A percentile compares a stretch with the other conserved stretches of the same genome.
phyloP scores from a whole-genome alignment of 2,797 vertebrate genomes.

The Denticeps clupeoides region DNA sequence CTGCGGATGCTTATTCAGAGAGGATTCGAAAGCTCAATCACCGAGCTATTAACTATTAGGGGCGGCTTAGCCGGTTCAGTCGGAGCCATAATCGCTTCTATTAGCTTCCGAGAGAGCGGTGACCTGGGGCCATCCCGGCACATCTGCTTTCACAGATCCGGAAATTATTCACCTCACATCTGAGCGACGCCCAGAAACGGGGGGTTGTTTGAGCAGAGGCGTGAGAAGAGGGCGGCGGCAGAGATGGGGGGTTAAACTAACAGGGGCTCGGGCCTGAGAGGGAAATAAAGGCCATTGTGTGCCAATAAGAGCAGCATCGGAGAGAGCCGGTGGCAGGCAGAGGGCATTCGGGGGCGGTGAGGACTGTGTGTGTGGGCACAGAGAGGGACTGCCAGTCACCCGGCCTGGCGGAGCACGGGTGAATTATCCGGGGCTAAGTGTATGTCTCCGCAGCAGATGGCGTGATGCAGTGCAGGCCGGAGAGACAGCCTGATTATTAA shows the following conservation, averaged over 20 bases:
- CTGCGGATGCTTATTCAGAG: neutral
- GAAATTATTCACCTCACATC: neutral
- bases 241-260: too few relatives aligned
- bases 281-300: too few relatives aligned
- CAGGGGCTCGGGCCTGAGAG: too few relatives aligned
- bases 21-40: neutral
- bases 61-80: neutral
- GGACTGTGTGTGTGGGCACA: slow-evolving; percentile 13
- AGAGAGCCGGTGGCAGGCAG: neutral
- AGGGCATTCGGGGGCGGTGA: neutral
- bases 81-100: neutral
- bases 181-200: neutral
- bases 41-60: neutral
- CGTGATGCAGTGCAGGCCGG: slow-evolving; percentile 10
- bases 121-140: neutral
- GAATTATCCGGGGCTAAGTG: slow-evolving; percentile 28
- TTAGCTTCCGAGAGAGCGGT: neutral
- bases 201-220: neutral
- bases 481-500: slow-evolving; percentile 22
- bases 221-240: too few relatives aligned
- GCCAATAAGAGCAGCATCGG: neutral
- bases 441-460: slow-evolving; percentile 31
- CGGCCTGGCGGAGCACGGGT: slow-evolving; percentile 6
- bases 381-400: neutral
- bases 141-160: neutral